phyloP scores from a whole-genome alignment of 2,888 invertebrate species.

The Scaptomyza reducta region DNA sequence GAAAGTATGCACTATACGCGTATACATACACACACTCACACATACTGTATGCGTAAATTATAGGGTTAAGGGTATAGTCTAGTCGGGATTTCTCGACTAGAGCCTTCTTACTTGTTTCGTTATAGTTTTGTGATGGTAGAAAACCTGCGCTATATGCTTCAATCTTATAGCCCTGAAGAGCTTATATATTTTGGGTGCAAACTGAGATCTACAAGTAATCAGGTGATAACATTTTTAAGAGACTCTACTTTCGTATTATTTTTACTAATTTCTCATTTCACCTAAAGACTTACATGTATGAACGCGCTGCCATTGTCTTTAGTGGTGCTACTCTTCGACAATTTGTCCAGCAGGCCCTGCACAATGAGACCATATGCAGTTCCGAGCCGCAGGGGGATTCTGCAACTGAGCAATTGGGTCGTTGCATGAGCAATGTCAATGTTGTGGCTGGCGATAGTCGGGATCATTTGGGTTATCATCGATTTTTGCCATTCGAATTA shows the following conservation, averaged over 20 bases:
- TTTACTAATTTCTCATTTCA: too few relatives aligned
- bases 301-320: conserved; percentile 95
- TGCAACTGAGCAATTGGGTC: conserved; percentile 85
- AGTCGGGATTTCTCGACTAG: too few relatives aligned
- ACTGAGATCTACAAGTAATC: conserved; percentile 88
- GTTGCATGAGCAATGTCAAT: conserved; percentile 91
- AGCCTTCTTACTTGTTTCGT: too few relatives aligned
- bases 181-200: conserved; percentile 95
- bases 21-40: too few relatives aligned
- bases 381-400: conserved; percentile 83
- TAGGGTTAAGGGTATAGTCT: too few relatives aligned
- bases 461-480: conserved; percentile 85
- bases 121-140: conserved; percentile 93
- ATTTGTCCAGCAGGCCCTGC: conserved; percentile 90
- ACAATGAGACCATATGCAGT: conserved; percentile 85
- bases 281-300: conserved; percentile 92
- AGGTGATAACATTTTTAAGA: conserved; percentile 55
- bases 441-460: conserved; percentile 95
- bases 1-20: too few relatives aligned
- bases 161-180: conserved; percentile 88
- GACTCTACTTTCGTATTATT: not conserved
- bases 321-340: conserved; percentile 90
- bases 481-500: conserved; percentile 58
- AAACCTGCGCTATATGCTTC: conserved; percentile 94
- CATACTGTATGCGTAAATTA: too few relatives aligned